Evolutionary conservation across 2,113 vertebrate species (phyloP), one percentile per base, ranked within the genome.

Genomic region (Corythoichthys haematopterus): DNA sequence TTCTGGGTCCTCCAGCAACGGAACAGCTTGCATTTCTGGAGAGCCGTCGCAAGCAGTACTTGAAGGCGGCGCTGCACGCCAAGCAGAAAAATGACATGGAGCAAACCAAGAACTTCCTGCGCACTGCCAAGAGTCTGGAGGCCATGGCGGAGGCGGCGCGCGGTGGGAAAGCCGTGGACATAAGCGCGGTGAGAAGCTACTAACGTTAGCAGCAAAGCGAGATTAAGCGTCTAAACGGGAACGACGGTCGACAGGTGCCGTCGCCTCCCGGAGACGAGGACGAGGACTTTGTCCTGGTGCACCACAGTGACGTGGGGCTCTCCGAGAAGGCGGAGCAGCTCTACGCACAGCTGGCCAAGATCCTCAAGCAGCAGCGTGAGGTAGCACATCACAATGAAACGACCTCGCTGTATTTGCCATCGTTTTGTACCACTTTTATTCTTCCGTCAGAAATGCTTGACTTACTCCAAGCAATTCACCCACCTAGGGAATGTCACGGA

Each of bases 381-480:
- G 97, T 98, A 67, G 48, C 61, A 2, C 14, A 0, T 2, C 35
- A 11, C 12, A 0, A 14, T 14, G 14, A 15, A 40, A 3, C 0
- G 10, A 48, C 61, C 5, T 36, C 33, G 52, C 52, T 11, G 4
- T 6, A 3, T 55, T 14, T 57, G 55, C 11, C 64, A 13, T 2
- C 16, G 1, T 38, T 14, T 33, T n/a, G 20, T 33, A 48, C 1
- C 7, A 9, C 55, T 50, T 15, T 7, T 47, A 0, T 51, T 1
- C 8, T 69, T 78, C 53, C 65, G 70, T 67, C 84, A 99, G 97
- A 98, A 96, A 80, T 97, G 96, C 82, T 70, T 94, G 91, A 94
- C 93, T 62, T 93, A 94, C 83, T 96, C 95, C 71, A 96, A 94
- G 87, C 96, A 98, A 67, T 99, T 97, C 86, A 96, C 93, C 74